phyloP scores from a whole-genome alignment of 2,888 invertebrate species.

The Chalcis sispes region DNA sequence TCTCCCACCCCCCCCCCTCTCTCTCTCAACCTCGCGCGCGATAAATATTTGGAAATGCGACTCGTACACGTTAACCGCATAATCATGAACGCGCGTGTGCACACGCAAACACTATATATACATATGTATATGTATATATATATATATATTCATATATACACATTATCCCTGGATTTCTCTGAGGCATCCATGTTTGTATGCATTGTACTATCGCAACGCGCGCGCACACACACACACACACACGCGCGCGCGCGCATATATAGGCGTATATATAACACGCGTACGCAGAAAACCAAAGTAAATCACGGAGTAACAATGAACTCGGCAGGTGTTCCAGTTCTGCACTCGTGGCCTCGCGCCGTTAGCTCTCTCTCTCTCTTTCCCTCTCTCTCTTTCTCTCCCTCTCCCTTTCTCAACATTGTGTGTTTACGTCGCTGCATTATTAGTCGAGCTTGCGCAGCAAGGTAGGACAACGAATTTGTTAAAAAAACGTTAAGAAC shows the following conservation, averaged over 20 bases:
- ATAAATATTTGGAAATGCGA: slow-evolving; percentile 54
- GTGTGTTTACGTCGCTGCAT: neutral
- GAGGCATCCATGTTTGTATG: neutral
- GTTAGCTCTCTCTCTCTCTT: neutral
- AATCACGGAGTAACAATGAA: slow-evolving; percentile 56
- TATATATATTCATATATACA: slow-evolving; percentile 15
- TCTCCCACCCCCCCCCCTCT: neutral
- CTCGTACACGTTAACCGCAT: slow-evolving; percentile 49
- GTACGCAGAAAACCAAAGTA: slow-evolving; percentile 46
- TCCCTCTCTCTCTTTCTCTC: neutral
- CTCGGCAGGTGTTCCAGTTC: slow-evolving; percentile 56
- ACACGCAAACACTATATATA: too few relatives aligned
- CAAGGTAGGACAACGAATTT: too few relatives aligned
- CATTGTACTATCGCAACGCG: slow-evolving; percentile 8
- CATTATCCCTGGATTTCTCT: slow-evolving; percentile 20
- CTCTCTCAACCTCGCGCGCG: neutral
- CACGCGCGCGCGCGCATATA: slow-evolving; percentile 1
- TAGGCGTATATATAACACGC: too few relatives aligned
- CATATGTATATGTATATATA: too few relatives aligned
- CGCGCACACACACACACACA: neutral
- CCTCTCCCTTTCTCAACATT: neutral
- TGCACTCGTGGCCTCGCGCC: slow-evolving; percentile 29
- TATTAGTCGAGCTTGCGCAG: neutral
- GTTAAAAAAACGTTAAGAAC: too few relatives aligned
- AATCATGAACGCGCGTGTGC: slow-evolving; percentile 36